Base-by-base conservation (phyloP, 2,113 vertebrate species). In the Poecilia latipinna region DNA sequence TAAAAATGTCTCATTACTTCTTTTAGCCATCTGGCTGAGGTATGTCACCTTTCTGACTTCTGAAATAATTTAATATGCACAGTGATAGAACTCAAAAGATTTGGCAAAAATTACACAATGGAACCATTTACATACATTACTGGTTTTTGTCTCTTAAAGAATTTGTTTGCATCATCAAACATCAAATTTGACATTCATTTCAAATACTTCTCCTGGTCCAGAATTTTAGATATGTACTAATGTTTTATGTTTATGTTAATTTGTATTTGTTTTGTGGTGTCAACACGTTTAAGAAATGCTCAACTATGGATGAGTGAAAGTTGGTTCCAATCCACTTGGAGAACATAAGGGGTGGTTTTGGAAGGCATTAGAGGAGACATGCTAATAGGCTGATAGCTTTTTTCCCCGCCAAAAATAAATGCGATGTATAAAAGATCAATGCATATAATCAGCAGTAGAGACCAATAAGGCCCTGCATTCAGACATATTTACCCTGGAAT, bases 401-500 rank as follows among this genome's bases (percentile, higher is more conserved):
- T 86, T 82, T 84, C 87, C 74, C 28, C 44, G 0, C 0, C 24
- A 51, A 13, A 19, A 22, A 51, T 19, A 51, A 51, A 54, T 19
- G 17, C 13, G 84, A 86, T 12, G 35, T 11, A 12, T 37, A 84
- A 86, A 86, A 77, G 67, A 91, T 74, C 65, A 61, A 86, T 90
- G 82, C 86, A 60, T 75, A 69, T 83, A 82, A 90, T 90, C 77
- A 88, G 79, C 75, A 51, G 74, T 80, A 88, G 87, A 79, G 83
- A 82, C 82, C 85, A 81, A 84, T 88, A 81, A 78, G 85, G 82
- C 57, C 26, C 67, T 61, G 68, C 17, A 72, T 88, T 84, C 84
- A 88, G 88, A 86, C 69, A 80, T 86, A 85, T 90, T 92, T 87
- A 89, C 89, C 81, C 84, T 73, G 62, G 78, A 90, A 90, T 91